These are phyloP conservation scores for Laticauda laticaudata DNA, from an alignment of 2,113 vertebrate species.

Conservation along the genomic window DNA sequence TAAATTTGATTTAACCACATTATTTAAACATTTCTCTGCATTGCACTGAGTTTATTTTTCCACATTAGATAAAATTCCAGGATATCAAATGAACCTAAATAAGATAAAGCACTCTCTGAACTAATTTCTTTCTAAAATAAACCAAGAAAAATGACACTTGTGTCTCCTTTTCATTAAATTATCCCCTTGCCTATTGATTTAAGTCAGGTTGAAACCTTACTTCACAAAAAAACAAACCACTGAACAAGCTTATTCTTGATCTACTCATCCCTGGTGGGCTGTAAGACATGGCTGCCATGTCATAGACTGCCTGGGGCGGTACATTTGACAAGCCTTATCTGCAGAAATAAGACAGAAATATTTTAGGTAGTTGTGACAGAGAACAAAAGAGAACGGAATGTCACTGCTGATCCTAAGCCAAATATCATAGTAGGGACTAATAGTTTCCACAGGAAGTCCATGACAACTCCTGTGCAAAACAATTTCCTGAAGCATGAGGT, in stretches of 20 bases:
- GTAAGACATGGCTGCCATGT: not conserved
- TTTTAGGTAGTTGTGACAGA: not conserved
- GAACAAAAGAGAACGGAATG: not conserved
- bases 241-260: slow-evolving; percentile 17
- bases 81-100: slow-evolving; percentile 64
- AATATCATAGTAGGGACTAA: not conserved
- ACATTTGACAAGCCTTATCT: not conserved
- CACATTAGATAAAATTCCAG: slow-evolving; percentile 60
- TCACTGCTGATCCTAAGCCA: not conserved
- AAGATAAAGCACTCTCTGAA: slow-evolving; percentile 63
- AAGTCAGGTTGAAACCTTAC: slow-evolving; percentile 55
- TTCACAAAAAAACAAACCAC: slow-evolving; percentile 54
- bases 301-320: not conserved
- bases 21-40: slow-evolving; percentile 72
- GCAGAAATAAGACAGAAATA: not conserved
- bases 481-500: not conserved
- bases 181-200: slow-evolving; percentile 63
- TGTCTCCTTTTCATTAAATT: slow-evolving; percentile 69
- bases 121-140: slow-evolving; percentile 67
- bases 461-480: not conserved
- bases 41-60: slow-evolving; percentile 73
- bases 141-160: slow-evolving; percentile 67
- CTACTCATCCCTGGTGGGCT: not conserved
- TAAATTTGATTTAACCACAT: slow-evolving; percentile 84
- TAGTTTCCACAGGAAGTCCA: not conserved